Evolutionary conservation across 2,797 vertebrate genomes (phyloP).

Genomic region (Sebastes matsubarae): DNA sequence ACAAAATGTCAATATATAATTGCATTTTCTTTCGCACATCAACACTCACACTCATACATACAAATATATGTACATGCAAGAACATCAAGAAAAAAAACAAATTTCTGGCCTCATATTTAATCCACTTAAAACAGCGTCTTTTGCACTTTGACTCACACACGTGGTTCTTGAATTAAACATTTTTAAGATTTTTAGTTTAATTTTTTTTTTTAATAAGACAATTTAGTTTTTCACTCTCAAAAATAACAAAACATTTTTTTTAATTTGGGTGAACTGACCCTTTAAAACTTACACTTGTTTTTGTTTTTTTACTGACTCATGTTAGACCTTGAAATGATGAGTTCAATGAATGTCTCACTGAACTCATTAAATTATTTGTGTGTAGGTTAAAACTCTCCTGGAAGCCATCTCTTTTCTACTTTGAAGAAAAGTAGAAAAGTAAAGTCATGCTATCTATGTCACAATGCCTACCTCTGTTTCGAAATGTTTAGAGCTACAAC

Average conservation of each 20-base stretch:
- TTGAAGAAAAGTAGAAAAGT: no score
- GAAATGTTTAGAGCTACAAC: no score
- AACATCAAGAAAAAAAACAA: no score
- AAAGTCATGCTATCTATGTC: neutral
- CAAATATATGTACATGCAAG: no score
- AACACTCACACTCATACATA: no score
- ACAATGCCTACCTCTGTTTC: neutral
- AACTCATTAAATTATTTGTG: neutral
- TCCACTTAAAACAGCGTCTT: no score
- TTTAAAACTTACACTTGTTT: neutral
- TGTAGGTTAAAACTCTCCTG: neutral
- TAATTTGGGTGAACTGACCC: neutral
- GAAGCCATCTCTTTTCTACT: neutral
- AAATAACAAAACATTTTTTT: neutral
- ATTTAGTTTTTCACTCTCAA: neutral
- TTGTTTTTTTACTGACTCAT: neutral
- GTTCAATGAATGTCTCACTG: neutral
- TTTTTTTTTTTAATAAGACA: neutral
- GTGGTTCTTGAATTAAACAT: fast-evolving
- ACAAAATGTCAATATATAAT: no score
- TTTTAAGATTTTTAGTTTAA: fast-evolving
- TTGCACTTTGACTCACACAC: no score
- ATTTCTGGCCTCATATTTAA: no score
- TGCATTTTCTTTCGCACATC: no score
- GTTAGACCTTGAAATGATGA: neutral